Evolutionary conservation across 2,888 invertebrate genomes (phyloP), one percentile per base, ranked within the genome.

Genomic region (Charanyca ferruginea): DNA sequence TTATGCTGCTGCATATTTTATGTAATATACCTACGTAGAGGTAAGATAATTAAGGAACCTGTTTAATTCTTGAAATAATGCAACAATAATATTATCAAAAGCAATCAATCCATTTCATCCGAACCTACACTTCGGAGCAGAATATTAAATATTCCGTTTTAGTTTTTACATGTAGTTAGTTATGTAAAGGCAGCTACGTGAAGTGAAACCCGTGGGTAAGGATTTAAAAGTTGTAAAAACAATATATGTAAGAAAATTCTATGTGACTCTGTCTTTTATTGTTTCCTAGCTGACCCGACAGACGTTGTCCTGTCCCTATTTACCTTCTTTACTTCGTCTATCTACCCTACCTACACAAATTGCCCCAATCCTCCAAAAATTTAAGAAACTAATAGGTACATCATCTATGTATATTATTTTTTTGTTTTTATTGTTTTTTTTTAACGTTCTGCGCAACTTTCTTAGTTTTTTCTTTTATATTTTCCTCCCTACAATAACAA

Each of bases 231-330:
- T 66, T 74, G 53, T 76, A 73, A 74, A 44, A 59, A 53, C 51
- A 79, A 72, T 81, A 81, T 60, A 77, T 65, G 23, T 73, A 66
- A 72, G 66, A 70, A 66, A 67, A 77, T 73, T 77, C 38, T 52
- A 77, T 58, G 66, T 74, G 66, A 69, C 3, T 64, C 9, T 41
- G 70, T 49, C 20, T 77, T 77, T 77, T 59, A 77, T 77, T 74
- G 28, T 38, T 11, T 32, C 4, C 4, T 32, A 32, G n/a, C n/a
- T n/a, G n/a, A n/a, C n/a, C n/a, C n/a, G n/a, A n/a, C n/a, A n/a
- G n/a, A n/a, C n/a, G n/a, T n/a, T n/a, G n/a, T n/a, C n/a, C n/a
- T n/a, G n/a, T n/a, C n/a, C n/a, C n/a, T n/a, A n/a, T n/a, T n/a
- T n/a, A n/a, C n/a, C n/a, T n/a, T n/a, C n/a, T n/a, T n/a, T n/a